Percentiles rank a stretch among this genome's conserved stretches.
Evolutionary conservation across 2,113 vertebrate genomes (phyloP).

Genomic region (Serilophus lunatus): DNA sequence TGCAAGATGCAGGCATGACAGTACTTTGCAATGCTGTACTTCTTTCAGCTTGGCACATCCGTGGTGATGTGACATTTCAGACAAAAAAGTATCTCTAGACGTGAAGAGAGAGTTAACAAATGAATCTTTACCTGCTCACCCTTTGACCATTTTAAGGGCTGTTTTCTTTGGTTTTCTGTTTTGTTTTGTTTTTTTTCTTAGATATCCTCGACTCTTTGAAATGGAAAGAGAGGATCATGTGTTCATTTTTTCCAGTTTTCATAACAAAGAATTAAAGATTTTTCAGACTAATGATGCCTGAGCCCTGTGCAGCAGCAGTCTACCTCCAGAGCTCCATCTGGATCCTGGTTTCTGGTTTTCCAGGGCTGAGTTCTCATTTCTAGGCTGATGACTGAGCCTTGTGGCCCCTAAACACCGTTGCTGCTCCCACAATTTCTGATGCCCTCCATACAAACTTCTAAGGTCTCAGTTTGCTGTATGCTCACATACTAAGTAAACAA

Average conservation of each 20-base stretch:
- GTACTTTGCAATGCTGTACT: neutral
- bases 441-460: neutral
- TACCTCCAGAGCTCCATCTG: neutral
- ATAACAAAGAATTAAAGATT: neutral
- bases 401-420: neutral
- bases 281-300: neutral
- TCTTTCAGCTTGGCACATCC: neutral
- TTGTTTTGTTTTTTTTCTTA: neutral
- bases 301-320: neutral
- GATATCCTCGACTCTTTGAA: neutral
- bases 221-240: neutral
- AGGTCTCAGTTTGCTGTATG: neutral
- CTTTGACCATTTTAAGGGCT: neutral
- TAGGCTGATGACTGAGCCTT: neutral
- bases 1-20: neutral
- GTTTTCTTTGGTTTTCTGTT: neutral
- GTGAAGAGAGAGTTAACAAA: neutral
- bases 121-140: neutral
- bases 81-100: neutral
- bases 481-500: neutral
- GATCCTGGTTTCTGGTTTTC: neutral
- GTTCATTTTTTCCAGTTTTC: neutral
- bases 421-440: neutral
- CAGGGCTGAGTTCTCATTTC: neutral
- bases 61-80: neutral